Evolutionary conservation across 2,888 invertebrate genomes (phyloP).

Genomic region (Leptopilina drosophilae): DNA sequence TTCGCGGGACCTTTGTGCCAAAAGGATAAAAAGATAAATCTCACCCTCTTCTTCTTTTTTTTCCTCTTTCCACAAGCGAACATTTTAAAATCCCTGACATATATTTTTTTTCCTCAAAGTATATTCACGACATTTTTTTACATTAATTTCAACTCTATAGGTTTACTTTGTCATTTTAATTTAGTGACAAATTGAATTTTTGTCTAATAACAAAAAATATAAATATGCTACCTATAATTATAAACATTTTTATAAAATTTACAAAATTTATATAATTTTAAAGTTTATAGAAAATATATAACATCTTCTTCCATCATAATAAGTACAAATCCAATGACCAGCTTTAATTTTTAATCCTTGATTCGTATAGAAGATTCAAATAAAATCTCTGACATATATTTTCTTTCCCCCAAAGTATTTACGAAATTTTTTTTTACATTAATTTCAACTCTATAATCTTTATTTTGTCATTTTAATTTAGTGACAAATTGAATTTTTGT

Average conservation of each 20-base stretch:
- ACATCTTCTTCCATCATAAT: no score
- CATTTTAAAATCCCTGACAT: conserved; percentile 59
- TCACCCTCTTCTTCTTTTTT: conserved; percentile 56
- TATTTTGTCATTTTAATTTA: neutral
- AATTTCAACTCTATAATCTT: neutral
- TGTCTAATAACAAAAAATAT: no score
- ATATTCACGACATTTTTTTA: neutral
- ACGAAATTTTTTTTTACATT: neutral
- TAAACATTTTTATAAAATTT: no score
- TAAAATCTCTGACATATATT: conserved; percentile 56
- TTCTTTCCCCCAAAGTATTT: no score
- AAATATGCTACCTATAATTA: no score
- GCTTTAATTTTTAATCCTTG: no score
- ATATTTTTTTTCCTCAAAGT: neutral
- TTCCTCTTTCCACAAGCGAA: conserved; percentile 46
- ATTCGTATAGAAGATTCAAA: no score
- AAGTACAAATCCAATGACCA: no score
- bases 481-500: no score
- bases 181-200: no score
- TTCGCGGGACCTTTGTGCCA: conserved; percentile 72
- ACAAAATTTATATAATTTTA: no score
- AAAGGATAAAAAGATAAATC: conserved; percentile 71
- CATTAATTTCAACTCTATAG: neutral
- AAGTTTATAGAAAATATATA: no score
- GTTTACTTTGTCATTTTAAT: neutral